A percentile compares a stretch with the other conserved stretches of the same genome.
These are phyloP conservation scores for Dendroctonus ponderosae DNA, from an alignment of 1,140 invertebrate genomes.

Conservation along the genomic window DNA sequence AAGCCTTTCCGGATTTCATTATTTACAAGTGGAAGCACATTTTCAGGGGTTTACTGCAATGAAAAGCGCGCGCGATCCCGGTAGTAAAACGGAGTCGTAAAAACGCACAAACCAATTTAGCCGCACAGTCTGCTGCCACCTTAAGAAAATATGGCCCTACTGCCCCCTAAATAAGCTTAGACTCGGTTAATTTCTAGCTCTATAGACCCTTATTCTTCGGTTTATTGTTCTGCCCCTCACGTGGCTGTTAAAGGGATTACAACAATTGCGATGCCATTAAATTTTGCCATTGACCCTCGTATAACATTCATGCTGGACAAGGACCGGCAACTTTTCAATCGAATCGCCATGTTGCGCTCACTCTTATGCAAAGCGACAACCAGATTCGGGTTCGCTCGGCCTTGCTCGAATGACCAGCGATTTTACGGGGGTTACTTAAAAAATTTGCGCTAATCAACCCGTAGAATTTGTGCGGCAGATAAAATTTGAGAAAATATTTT, in stretches of 20 bases:
- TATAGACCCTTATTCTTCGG: slow-evolving; percentile 24
- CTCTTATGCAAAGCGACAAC: too few species aligned
- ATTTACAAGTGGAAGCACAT: slow-evolving; percentile 62
- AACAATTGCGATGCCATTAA: too few species aligned
- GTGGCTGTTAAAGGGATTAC: not conserved
- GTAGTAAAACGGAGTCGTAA: slow-evolving; percentile 26
- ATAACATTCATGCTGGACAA: too few species aligned
- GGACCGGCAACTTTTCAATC: too few species aligned
- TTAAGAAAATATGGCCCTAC: slow-evolving; percentile 20
- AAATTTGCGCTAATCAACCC: too few species aligned
- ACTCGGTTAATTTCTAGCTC: slow-evolving; percentile 27
- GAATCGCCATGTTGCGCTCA: too few species aligned
- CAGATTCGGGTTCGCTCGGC: too few species aligned
- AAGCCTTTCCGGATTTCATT: slow-evolving; percentile 1
- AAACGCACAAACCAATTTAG: slow-evolving; percentile 30
- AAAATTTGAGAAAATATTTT: too few species aligned
- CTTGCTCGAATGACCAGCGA: too few species aligned
- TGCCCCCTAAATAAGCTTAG: slow-evolving; percentile 18
- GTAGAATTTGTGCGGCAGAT: too few species aligned
- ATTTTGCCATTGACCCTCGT: too few species aligned
- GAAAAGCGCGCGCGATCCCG: slow-evolving; percentile 19
- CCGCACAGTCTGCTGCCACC: slow-evolving; percentile 26
- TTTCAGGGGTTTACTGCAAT: slow-evolving; percentile 11
- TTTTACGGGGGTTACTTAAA: too few species aligned
- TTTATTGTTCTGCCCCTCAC: slow-evolving; percentile 7